phyloP scores from a whole-genome alignment of 2,797 vertebrate genomes.

The Anolis apletophallus region DNA sequence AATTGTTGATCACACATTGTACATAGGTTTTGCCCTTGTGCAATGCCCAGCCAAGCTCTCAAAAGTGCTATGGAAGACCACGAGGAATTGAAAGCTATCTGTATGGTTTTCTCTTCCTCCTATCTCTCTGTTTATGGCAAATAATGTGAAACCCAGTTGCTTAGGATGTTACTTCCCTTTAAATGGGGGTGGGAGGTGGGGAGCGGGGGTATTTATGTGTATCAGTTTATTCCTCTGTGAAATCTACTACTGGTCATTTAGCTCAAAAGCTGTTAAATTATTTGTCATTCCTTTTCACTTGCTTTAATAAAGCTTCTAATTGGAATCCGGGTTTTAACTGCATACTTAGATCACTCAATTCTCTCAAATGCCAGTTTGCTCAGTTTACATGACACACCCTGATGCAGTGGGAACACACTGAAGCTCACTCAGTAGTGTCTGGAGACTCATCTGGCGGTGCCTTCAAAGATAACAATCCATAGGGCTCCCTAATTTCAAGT shows the following conservation, averaged over 20 bases:
- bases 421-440: neutral
- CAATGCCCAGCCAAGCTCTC: neutral
- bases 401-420: neutral
- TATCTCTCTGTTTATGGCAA: neutral
- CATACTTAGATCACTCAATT: neutral
- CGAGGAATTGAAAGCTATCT: no score
- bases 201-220: neutral
- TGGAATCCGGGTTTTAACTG: neutral
- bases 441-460: neutral
- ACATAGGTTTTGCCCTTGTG: neutral
- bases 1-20: neutral
- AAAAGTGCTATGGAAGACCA: neutral
- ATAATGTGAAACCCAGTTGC: neutral
- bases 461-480: neutral
- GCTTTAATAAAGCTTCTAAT: neutral
- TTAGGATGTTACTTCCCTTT: neutral
- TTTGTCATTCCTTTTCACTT: neutral
- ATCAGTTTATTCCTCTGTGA: neutral
- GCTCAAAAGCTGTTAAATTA: neutral
- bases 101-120: neutral
- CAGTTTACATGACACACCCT: neutral
- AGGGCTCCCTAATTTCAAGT: neutral
- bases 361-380: neutral
- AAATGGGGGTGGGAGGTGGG: neutral
- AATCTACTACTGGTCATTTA: neutral